phyloP scores from a whole-genome alignment of 2,797 vertebrate species.

The Furcifer pardalis region DNA sequence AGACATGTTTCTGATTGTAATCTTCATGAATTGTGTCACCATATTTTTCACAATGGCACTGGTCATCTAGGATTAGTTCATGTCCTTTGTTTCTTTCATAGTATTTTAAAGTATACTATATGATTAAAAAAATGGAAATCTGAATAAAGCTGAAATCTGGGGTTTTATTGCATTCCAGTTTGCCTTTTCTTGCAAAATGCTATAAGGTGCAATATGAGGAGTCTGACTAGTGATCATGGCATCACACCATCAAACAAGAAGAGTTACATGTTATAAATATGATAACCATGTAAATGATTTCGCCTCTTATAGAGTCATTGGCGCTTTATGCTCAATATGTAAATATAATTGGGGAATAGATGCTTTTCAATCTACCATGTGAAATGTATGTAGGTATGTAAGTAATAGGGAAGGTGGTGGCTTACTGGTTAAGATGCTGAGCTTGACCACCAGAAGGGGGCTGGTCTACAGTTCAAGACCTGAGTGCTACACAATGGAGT shows the following conservation, averaged over 20 bases:
- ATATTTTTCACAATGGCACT: conserved; percentile 11
- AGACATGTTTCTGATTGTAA: background rate
- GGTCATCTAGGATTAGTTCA: background rate
- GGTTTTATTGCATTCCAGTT: background rate
- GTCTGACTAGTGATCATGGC: background rate
- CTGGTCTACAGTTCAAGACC: too few species aligned
- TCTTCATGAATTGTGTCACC: conserved; percentile 24
- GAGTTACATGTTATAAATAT: background rate
- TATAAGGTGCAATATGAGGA: background rate
- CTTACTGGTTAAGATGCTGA: too few species aligned
- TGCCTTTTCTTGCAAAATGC: background rate
- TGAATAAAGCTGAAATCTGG: background rate
- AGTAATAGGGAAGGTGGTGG: too few species aligned
- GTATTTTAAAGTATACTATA: background rate
- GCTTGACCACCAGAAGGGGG: too few species aligned
- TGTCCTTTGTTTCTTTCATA: background rate
- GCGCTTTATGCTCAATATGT: too few species aligned
- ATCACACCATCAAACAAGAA: background rate
- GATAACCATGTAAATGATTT: background rate
- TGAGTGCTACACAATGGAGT: too few species aligned
- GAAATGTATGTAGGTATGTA: too few species aligned
- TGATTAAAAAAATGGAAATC: background rate
- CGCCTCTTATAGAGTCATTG: background rate
- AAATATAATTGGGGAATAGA: background rate
- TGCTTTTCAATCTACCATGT: too few species aligned